Evolutionary conservation across 2,888 invertebrate genomes (phyloP).

Genomic region (Dimorphilus gyrociliatus): DNA sequence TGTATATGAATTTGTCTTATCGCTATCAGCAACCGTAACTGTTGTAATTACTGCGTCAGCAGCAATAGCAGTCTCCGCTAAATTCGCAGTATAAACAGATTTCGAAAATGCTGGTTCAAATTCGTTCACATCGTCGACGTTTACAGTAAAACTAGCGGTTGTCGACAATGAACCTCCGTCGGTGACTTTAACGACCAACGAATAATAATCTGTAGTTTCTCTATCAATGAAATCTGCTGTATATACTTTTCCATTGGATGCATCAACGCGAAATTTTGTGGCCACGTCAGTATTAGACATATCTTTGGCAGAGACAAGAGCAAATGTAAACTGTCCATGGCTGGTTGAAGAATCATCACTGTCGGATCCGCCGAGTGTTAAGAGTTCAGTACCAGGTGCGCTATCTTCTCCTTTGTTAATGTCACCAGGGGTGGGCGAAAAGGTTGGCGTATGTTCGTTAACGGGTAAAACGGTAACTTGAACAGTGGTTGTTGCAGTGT

Average conservation of each 20-base stretch:
- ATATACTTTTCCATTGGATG: slow-evolving; percentile 13
- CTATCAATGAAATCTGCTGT: slow-evolving; percentile 15
- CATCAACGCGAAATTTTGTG: slow-evolving; percentile 14
- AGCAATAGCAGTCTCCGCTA: slow-evolving; percentile 15
- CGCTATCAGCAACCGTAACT: slow-evolving; percentile 18
- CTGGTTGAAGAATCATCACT: no score
- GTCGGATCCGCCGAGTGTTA: no score
- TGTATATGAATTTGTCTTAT: no score
- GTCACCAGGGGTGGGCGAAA: no score
- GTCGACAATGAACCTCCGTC: slow-evolving; percentile 16
- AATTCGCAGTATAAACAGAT: slow-evolving; percentile 13
- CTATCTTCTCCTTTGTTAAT: no score
- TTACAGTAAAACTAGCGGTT: slow-evolving; percentile 12
- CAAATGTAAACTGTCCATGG: no score
- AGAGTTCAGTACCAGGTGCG: no score
- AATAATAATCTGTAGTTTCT: slow-evolving; percentile 14
- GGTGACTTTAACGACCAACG: slow-evolving; percentile 13
- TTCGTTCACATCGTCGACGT: slow-evolving; percentile 21
- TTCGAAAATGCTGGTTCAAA: slow-evolving; percentile 16
- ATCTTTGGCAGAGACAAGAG: no score
- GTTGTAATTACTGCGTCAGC: slow-evolving; percentile 13
- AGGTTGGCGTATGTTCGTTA: no score
- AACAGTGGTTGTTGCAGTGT: no score
- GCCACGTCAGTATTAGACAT: no score
- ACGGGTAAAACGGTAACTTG: no score